Base-by-base conservation (phyloP, 2,797 vertebrate genomes). In the Peromyscus eremicus region DNA sequence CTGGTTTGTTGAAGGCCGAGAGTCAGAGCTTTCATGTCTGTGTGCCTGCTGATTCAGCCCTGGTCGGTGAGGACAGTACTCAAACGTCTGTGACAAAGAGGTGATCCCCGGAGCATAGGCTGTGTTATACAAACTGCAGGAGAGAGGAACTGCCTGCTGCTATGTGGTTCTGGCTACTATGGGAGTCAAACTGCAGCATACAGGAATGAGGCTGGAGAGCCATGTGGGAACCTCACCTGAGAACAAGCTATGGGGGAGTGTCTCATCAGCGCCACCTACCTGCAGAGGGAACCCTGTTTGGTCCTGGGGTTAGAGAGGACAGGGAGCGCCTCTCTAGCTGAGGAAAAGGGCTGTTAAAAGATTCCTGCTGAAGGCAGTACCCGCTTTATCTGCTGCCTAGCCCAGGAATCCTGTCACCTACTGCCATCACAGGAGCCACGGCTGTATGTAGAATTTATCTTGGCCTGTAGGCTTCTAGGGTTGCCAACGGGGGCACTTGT, bases 131-230 rank as follows among this genome's bases (percentile, higher is more conserved):
- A 81, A 96, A 85, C 87, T 37, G 9, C 23, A 7, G 0, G 9
- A 34, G 80, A 4, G 34, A 52, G 40, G 57, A 66, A 27, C 55
- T 76, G 0, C 77, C 25, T 76, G 64, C 46, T 80, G 83, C 83
- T 6, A 2, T 64, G 66, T 76, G 64, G 66, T 37, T 32, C 77
- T 1, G 57, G n/a, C 52, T 75, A 46, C 27, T 3, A 32, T 43
- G 40, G 71, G 94, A 95, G 87, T 34, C 81, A 95, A 96, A 96
- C 87, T 25, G 90, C 49, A 12, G 73, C n/a, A 25, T 37, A 34
- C 60, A 17, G 0, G 1, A 32, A 43, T 21, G 82, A 40, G 25
- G 25, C 52, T 10, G 2, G 21, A 60, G 46, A 66, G 21, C n/a
- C 23, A 23, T 7, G 49, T 10, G 94, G 93, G 84, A 82, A 68